A percentile compares a stretch with the other conserved stretches of the same genome.
Evolutionary conservation across 2,797 vertebrate species (phyloP).

Genomic region (Aplochiton taeniatus): DNA sequence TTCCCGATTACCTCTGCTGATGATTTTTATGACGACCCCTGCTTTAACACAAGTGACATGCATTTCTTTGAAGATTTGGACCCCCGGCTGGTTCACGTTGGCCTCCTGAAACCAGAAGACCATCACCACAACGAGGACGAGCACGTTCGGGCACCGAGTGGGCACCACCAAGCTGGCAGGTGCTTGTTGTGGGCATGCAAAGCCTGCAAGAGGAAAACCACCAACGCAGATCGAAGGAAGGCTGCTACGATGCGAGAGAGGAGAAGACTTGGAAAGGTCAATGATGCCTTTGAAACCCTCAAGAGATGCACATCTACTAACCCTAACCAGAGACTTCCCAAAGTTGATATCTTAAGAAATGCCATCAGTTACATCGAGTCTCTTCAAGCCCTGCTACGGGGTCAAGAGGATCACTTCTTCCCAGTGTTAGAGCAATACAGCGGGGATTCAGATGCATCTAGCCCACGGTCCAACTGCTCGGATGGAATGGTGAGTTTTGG

Average conservation of each 20-base stretch:
- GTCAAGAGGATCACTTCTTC: conserved; percentile 87
- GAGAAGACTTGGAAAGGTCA: conserved; percentile 93
- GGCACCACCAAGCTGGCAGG: conserved; percentile 89
- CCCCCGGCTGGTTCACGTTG: conserved; percentile 83
- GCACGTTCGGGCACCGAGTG: conserved; percentile 77
- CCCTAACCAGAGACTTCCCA: conserved; percentile 94
- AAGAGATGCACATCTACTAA: conserved; percentile 94
- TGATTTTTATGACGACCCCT: conserved; percentile 87
- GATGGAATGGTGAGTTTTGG: conserved; percentile 91
- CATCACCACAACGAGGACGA: conserved; percentile 82
- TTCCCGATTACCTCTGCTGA: conserved; percentile 80
- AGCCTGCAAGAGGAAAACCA: conserved; percentile 97
- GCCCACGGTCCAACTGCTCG: conserved; percentile 94
- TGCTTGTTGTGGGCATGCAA: conserved; percentile 98
- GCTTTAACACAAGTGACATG: conserved; percentile 86
- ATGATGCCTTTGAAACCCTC: conserved; percentile 95
- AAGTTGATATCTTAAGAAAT: conserved; percentile 97
- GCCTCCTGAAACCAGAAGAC: conserved; percentile 81
- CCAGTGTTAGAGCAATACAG: conserved; percentile 90
- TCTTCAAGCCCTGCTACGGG: conserved; percentile 90
- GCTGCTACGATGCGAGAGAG: conserved; percentile 95
- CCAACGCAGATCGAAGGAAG: conserved; percentile 91
- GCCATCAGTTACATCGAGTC: conserved; percentile 98
- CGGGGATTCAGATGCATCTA: conserved; percentile 93
- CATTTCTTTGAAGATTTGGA: conserved; percentile 89